Percentiles rank a stretch among this genome's conserved stretches.
Conservation (phyloP, 2,797 vertebrate genomes). For the Mormyrus hasselquistii region DNA sequence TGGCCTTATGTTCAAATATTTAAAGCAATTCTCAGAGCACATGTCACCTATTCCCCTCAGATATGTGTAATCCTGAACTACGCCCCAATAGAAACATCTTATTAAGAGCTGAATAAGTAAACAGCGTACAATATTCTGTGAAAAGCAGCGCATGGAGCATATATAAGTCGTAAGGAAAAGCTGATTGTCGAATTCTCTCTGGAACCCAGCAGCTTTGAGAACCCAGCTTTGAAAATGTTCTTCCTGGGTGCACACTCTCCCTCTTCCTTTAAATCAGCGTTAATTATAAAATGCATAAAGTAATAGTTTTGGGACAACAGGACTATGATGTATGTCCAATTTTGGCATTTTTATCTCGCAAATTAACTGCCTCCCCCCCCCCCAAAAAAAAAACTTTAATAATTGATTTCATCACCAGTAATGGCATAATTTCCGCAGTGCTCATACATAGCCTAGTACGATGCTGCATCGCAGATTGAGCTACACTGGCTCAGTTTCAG, state of each 20-base stretch:
- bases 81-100: not conserved
- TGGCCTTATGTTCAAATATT: not conserved
- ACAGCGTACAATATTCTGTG: not conserved
- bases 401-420: slow-evolving; percentile 2
- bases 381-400: not conserved
- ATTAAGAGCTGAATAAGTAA: not conserved
- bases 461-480: not conserved
- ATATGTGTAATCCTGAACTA: not conserved
- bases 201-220: not conserved
- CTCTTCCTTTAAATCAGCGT: not conserved
- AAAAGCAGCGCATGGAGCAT: not conserved
- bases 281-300: not conserved
- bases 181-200: not conserved
- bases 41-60: not conserved
- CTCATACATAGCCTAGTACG: not conserved
- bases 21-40: not conserved
- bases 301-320: not conserved
- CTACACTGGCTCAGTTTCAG: not conserved
- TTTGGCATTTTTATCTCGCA: not conserved
- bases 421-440: not conserved
- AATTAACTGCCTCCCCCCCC: not conserved
- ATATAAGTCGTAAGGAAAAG: not conserved
- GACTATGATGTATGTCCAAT: not conserved
- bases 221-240: not conserved
- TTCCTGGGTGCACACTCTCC: not conserved